phyloP scores from a whole-genome alignment of 2,113 vertebrate species.

The Australoheros scitulus region DNA sequence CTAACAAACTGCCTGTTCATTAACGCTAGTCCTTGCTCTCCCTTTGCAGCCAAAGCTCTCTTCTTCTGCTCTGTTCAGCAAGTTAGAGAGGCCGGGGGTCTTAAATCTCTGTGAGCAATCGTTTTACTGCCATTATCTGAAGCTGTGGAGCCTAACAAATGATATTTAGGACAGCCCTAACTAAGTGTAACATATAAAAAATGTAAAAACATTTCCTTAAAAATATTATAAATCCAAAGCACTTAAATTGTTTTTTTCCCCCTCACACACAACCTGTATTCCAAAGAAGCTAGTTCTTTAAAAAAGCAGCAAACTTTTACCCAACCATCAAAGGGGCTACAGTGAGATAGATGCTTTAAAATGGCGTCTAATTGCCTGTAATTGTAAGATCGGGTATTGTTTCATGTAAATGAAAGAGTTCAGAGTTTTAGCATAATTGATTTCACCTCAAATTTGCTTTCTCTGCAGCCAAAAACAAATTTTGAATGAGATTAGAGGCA shows the following conservation, averaged over 20 bases:
- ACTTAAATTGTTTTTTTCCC: too few relatives aligned
- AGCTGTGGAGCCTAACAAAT: not conserved
- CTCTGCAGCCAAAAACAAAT: fast-evolving
- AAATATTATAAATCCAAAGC: not conserved
- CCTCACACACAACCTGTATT: not conserved
- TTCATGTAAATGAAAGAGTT: not conserved
- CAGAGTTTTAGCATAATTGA: not conserved
- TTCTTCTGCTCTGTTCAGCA: not conserved
- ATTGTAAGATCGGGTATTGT: not conserved
- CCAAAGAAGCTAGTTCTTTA: not conserved
- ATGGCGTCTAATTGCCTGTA: not conserved
- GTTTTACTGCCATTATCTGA: not conserved
- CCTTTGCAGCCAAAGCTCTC: not conserved
- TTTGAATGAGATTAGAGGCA: not conserved
- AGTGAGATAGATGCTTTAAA: not conserved
- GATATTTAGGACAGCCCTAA: not conserved
- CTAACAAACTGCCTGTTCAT: not conserved
- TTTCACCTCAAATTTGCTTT: not conserved
- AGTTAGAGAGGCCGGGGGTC: too few relatives aligned
- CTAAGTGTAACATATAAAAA: not conserved
- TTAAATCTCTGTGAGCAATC: not conserved
- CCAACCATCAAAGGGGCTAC: not conserved
- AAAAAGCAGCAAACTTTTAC: not conserved
- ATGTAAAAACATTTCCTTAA: not conserved
- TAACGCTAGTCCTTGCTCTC: not conserved